phyloP scores from a whole-genome alignment of 2,113 vertebrate species.

The Poeciliopsis retropinna region DNA sequence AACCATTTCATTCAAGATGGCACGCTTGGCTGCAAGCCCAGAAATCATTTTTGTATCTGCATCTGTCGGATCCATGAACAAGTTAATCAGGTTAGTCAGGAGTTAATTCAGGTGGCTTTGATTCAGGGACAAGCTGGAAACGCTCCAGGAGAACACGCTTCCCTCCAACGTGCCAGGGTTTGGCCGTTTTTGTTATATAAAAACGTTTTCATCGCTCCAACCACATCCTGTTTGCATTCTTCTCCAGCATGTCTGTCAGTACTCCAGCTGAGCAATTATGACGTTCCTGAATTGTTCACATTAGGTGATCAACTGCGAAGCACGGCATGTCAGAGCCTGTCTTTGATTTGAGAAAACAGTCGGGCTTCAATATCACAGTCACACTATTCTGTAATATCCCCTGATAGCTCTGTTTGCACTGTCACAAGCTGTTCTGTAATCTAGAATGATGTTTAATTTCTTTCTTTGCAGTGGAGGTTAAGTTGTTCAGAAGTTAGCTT shows the following conservation, averaged over 20 bases:
- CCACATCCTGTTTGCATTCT: constrained; percentile 73
- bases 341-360: background rate
- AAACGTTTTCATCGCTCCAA: constrained; percentile 34
- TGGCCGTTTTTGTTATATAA: constrained; percentile 6
- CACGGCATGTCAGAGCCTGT: constrained; percentile 51
- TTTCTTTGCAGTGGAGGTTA: constrained; percentile 37
- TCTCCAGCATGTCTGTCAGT: constrained; percentile 64
- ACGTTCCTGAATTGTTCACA: constrained; percentile 55
- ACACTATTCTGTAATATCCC: constrained; percentile 4
- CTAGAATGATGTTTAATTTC: background rate
- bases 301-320: constrained; percentile 55
- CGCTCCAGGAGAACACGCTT: constrained; percentile 33
- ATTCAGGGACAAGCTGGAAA: constrained; percentile 39
- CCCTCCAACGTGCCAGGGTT: constrained; percentile 42
- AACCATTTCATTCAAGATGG: constrained; percentile 68
- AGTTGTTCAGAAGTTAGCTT: constrained; percentile 8
- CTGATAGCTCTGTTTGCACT: constrained; percentile 33
- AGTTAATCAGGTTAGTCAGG: constrained; percentile 66
- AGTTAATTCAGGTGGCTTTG: constrained; percentile 64
- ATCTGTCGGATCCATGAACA: constrained; percentile 44
- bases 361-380: background rate
- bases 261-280: constrained; percentile 75
- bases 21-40: constrained; percentile 50
- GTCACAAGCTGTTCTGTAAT: background rate
- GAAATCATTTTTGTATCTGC: constrained; percentile 34